Conservation (phyloP, 64 coral and sea anemone genomes). For the Stylophora pistillata region DNA sequence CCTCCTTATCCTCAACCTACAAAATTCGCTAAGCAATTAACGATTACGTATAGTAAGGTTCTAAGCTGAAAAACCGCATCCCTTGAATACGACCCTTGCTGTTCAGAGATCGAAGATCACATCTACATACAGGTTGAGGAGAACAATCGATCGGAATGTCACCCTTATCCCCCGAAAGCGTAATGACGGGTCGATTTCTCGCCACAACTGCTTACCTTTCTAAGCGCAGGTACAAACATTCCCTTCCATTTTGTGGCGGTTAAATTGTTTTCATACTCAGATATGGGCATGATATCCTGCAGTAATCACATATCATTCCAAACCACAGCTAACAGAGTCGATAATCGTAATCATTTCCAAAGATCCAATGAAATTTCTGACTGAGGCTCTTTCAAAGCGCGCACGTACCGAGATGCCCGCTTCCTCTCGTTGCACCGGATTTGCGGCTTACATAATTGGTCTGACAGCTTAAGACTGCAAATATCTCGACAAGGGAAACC, state of each 20-base stretch:
- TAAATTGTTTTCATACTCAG: slow-evolving; percentile 84
- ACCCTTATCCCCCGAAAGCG: slow-evolving; percentile 6
- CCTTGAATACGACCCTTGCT: neutral
- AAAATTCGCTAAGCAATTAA: slow-evolving; percentile 15
- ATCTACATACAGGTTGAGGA: slow-evolving; percentile 12
- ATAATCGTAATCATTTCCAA: neutral
- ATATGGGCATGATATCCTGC: slow-evolving; percentile 82
- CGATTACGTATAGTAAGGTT: neutral
- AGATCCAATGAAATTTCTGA: slow-evolving; percentile 21
- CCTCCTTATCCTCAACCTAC: slow-evolving; percentile 9
- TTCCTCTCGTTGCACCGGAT: slow-evolving; percentile 20
- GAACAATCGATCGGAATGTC: slow-evolving; percentile 29
- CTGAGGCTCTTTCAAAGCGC: neutral
- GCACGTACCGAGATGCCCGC: neutral
- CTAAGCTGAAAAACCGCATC: neutral
- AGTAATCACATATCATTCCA: slow-evolving; percentile 83
- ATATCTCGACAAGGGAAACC: neutral
- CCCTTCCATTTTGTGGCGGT: slow-evolving; percentile 90
- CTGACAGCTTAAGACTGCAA: slow-evolving; percentile 17
- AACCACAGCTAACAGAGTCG: slow-evolving; percentile 37
- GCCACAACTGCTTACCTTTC: slow-evolving; percentile 70
- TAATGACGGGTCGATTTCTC: slow-evolving; percentile 27
- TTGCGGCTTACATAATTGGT: slow-evolving; percentile 29
- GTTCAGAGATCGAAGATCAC: neutral
- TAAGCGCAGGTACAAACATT: slow-evolving; percentile 76